phyloP scores from a whole-genome alignment of 2,888 invertebrate genomes.

The Sylvicola cinctus region DNA sequence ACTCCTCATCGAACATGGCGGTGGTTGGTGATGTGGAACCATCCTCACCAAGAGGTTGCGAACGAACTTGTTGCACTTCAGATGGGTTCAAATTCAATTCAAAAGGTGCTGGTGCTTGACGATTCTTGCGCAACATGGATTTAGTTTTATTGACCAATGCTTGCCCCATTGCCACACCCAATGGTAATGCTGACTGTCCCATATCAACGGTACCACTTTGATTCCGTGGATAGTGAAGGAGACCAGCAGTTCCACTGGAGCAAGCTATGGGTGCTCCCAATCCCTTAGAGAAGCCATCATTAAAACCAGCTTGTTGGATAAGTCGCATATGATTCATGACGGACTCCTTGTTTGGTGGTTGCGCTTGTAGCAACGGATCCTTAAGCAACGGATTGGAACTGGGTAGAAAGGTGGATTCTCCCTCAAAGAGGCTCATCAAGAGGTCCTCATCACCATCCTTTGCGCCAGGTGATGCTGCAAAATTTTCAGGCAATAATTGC shows the following conservation, averaged over 20 bases:
- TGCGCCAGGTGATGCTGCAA: slow-evolving; percentile 12
- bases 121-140: slow-evolving; percentile 21
- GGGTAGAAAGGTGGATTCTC: too few relatives aligned
- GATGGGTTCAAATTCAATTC: slow-evolving; percentile 16
- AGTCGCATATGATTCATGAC: slow-evolving; percentile 23
- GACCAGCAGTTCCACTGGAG: too few relatives aligned
- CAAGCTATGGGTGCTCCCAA: slow-evolving; percentile 3
- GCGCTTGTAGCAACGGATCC: slow-evolving; percentile 7
- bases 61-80: slow-evolving; percentile 21
- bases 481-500: slow-evolving; percentile 16
- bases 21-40: slow-evolving; percentile 10
- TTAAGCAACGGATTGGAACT: too few relatives aligned
- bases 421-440: too few relatives aligned
- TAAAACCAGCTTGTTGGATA: slow-evolving; percentile 24
- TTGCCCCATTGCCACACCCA: slow-evolving; percentile 1
- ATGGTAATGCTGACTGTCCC: too few relatives aligned
- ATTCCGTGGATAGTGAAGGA: too few relatives aligned
- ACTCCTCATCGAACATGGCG: too few relatives aligned
- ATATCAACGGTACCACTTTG: too few relatives aligned
- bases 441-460: too few relatives aligned
- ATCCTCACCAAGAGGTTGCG: slow-evolving; percentile 27
- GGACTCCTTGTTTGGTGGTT: slow-evolving; percentile 14
- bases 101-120: slow-evolving; percentile 17
- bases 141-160: slow-evolving; percentile 11
- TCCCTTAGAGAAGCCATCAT: slow-evolving; percentile 17